phyloP scores from a whole-genome alignment of 1,140 invertebrate species.

The Brachionus paranguensis region DNA sequence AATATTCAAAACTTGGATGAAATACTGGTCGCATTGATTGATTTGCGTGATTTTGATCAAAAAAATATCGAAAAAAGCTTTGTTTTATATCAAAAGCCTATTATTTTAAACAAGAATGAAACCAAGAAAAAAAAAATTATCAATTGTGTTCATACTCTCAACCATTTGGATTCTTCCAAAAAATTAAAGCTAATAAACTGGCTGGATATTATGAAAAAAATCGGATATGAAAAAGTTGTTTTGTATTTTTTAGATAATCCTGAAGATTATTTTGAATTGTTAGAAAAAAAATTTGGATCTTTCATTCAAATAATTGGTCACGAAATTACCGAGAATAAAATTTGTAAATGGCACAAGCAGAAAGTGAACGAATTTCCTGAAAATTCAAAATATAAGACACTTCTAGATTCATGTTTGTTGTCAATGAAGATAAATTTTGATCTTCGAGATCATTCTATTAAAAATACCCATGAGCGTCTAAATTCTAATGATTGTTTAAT shows the following conservation, averaged over 20 bases:
- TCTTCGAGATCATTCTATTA: background rate
- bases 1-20: background rate
- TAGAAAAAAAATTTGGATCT: background rate
- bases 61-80: background rate
- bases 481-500: background rate
- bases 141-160: constrained; percentile 1
- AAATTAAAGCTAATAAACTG: background rate
- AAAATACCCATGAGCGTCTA: background rate
- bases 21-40: background rate
- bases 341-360: background rate
- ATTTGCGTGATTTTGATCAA: background rate
- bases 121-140: background rate
- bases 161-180: background rate
- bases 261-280: background rate
- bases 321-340: background rate
- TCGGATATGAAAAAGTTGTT: background rate
- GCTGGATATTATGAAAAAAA: background rate
- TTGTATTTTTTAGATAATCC: background rate
- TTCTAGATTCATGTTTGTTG: background rate
- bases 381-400: background rate
- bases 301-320: constrained; percentile 6
- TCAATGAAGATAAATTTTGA: background rate
- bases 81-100: background rate
- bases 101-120: background rate
- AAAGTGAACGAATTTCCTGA: background rate